Percentiles rank a stretch among this genome's conserved stretches.
Evolutionary conservation across 1,140 invertebrate genomes (phyloP).

Genomic region (Batillaria attramentaria): DNA sequence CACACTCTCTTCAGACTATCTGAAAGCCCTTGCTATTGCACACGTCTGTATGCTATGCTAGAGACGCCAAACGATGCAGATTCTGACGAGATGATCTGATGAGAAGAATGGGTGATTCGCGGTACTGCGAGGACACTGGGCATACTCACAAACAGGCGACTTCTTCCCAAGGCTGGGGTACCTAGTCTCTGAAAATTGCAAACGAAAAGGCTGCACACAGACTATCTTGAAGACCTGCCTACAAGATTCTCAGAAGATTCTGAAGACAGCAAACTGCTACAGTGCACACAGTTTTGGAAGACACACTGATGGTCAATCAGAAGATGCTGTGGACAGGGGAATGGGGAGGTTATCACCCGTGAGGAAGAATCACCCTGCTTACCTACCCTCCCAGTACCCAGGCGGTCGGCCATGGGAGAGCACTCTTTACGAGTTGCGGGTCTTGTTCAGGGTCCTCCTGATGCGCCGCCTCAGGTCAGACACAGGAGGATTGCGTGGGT

Average conservation of each 20-base stretch:
- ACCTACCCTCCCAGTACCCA: conserved; percentile 22
- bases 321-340: neutral
- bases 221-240: too few relatives aligned
- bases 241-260: too few relatives aligned
- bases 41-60: too few relatives aligned
- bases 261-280: too few relatives aligned
- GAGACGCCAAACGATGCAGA: too few relatives aligned
- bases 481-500: conserved; percentile 21
- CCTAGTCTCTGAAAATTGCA: neutral
- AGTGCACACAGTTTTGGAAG: neutral
- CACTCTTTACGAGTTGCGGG: neutral
- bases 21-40: too few relatives aligned
- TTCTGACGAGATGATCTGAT: too few relatives aligned
- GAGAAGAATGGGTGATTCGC: too few relatives aligned
- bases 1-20: too few relatives aligned
- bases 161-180: too few relatives aligned
- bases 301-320: neutral
- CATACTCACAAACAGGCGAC: too few relatives aligned
- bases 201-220: neutral
- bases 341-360: neutral
- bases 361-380: neutral
- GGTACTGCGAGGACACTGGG: too few relatives aligned
- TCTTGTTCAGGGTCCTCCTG: conserved; percentile 39
- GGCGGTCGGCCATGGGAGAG: neutral
- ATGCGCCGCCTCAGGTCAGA: conserved; percentile 37